phyloP scores from a whole-genome alignment of 2,113 vertebrate genomes.

The Crocuta crocuta region DNA sequence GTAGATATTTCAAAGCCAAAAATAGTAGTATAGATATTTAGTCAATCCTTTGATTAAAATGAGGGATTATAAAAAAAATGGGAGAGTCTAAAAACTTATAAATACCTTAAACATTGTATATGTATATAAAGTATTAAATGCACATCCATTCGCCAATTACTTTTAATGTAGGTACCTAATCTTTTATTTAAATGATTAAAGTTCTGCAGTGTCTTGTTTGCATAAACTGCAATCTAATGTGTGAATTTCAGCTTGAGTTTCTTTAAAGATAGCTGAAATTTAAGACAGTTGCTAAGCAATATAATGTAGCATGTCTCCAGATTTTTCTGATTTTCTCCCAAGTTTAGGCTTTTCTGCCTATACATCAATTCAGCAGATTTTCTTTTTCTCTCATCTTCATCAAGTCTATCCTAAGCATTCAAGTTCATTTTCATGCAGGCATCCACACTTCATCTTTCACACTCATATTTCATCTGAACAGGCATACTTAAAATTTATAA shows the following conservation, averaged over 20 bases:
- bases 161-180: not conserved
- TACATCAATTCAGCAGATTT: conserved; percentile 6
- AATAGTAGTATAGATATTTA: not conserved
- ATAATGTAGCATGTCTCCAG: not conserved
- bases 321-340: not conserved
- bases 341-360: not conserved
- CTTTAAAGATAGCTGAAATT: not conserved
- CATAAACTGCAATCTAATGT: conserved; percentile 1
- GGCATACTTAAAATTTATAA: not conserved
- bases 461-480: not conserved
- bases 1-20: not conserved
- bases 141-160: not conserved
- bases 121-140: not conserved
- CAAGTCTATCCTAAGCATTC: not conserved
- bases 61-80: not conserved
- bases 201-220: not conserved
- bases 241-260: conserved; percentile 34
- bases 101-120: not conserved
- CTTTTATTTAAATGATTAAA: conserved; percentile 24
- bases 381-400: not conserved
- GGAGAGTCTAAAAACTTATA: not conserved
- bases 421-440: conserved; percentile 23
- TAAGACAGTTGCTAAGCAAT: conserved; percentile 54
- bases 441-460: conserved; percentile 12
- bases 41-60: not conserved